A percentile compares a stretch with the other conserved stretches of the same genome.
phyloP scores from a whole-genome alignment of 2,113 vertebrate species.

The Falco punctatus region DNA sequence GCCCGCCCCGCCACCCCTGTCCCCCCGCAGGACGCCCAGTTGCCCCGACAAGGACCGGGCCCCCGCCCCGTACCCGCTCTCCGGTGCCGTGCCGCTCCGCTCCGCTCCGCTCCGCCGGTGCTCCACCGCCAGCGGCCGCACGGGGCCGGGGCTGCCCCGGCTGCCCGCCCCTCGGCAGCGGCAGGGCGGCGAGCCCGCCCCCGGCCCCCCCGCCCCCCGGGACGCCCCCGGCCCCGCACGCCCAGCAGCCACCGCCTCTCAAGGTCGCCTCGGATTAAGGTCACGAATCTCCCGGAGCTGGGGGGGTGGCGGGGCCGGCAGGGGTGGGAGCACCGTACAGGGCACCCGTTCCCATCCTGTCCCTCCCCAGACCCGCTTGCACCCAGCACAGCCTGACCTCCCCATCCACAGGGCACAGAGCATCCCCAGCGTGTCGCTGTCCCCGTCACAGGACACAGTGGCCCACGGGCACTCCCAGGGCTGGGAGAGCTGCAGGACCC shows the following conservation, averaged over 20 bases:
- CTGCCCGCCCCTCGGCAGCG: neutral
- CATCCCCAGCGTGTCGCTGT: rapidly evolving
- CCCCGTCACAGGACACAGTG: neutral
- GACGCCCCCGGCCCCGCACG: neutral
- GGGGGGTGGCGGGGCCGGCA: neutral
- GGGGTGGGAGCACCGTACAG: neutral
- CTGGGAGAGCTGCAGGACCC: rapidly evolving
- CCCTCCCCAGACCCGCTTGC: neutral
- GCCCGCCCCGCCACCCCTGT: neutral
- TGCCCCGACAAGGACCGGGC: neutral
- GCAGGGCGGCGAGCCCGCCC: neutral
- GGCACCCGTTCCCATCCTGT: neutral
- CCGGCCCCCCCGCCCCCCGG: neutral
- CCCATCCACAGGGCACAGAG: no score
- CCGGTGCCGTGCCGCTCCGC: neutral
- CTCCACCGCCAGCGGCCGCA: neutral
- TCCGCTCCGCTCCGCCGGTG: neutral
- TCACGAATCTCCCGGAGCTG: neutral
- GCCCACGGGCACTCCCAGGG: neutral
- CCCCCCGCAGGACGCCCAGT: neutral
- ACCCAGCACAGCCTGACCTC: neutral
- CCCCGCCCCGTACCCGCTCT: neutral
- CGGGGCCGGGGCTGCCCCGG: neutral
- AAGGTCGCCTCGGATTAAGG: slow-evolving; percentile 54
- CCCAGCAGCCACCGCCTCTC: neutral